These are phyloP conservation scores for Ormyrus labotus DNA, from an alignment of 2,888 invertebrate genomes.

Conservation along the genomic window DNA sequence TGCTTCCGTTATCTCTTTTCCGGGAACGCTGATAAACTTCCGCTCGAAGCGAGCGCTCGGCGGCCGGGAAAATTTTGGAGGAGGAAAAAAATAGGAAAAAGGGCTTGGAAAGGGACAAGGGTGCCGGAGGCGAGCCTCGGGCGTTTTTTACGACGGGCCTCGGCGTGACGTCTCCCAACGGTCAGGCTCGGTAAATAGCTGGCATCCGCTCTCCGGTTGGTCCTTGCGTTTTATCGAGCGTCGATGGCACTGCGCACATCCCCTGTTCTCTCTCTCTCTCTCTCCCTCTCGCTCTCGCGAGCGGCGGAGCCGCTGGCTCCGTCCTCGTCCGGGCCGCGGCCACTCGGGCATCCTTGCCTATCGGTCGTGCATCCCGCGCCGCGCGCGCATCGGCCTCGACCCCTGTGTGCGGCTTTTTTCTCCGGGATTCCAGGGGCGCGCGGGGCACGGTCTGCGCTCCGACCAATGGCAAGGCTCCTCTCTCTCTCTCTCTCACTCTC, in stretches of 20 bases:
- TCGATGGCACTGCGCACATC: constrained; percentile 39
- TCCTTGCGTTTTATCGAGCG: constrained; percentile 40
- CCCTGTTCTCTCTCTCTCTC: neutral
- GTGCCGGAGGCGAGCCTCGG: no score
- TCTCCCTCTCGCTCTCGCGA: neutral
- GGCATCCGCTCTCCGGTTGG: neutral
- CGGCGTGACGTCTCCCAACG: neutral
- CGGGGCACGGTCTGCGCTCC: neutral
- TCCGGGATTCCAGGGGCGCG: neutral
- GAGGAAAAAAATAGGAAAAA: no score
- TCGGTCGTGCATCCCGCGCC: neutral
- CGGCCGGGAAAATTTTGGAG: no score
- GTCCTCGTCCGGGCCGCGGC: neutral
- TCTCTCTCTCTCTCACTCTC: no score
- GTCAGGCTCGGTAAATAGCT: constrained; percentile 2
- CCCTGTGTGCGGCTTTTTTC: constrained; percentile 19
- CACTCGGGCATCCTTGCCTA: no score
- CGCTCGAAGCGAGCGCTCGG: no score
- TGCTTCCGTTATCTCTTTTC: no score
- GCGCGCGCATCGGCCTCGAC: constrained; percentile 19
- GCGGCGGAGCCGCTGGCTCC: no score
- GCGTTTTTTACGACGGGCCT: no score
- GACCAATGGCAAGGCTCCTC: constrained; percentile 34
- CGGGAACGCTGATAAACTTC: no score
- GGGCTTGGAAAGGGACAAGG: no score